phyloP scores from a whole-genome alignment of 1,140 invertebrate genomes.

The Chlorops oryzae region DNA sequence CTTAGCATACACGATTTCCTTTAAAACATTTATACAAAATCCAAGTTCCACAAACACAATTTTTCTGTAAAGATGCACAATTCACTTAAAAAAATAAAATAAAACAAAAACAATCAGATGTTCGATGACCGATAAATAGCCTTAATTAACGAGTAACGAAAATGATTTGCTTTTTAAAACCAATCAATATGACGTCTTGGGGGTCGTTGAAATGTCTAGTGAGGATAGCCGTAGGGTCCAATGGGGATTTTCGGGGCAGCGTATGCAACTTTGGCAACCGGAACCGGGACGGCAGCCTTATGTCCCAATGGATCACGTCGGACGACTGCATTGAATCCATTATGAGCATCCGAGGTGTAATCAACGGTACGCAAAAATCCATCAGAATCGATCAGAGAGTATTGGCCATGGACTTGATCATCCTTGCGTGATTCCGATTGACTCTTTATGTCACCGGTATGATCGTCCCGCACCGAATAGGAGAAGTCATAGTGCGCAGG shows the following conservation, averaged over 20 bases:
- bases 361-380: constrained; percentile 58
- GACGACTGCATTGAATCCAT: constrained; percentile 50
- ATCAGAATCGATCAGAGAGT: constrained; percentile 56
- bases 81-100: too few relatives aligned
- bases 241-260: constrained; percentile 19
- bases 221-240: constrained; percentile 5
- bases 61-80: too few relatives aligned
- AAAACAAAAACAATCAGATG: too few relatives aligned
- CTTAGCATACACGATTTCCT: too few relatives aligned
- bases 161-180: too few relatives aligned
- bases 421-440: constrained; percentile 53
- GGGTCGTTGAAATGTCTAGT: too few relatives aligned
- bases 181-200: too few relatives aligned
- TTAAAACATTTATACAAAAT: too few relatives aligned
- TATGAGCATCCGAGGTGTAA: constrained; percentile 57
- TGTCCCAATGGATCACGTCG: constrained; percentile 48
- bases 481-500: constrained; percentile 51
- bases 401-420: constrained; percentile 54
- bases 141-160: too few relatives aligned
- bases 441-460: constrained; percentile 55
- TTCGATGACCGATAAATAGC: too few relatives aligned
- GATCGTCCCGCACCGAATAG: constrained; percentile 52
- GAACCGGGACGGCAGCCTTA: constrained; percentile 33
- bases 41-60: too few relatives aligned
- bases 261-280: constrained; percentile 18